phyloP scores from a whole-genome alignment of 2,113 vertebrate species.

The Puma concolor region DNA sequence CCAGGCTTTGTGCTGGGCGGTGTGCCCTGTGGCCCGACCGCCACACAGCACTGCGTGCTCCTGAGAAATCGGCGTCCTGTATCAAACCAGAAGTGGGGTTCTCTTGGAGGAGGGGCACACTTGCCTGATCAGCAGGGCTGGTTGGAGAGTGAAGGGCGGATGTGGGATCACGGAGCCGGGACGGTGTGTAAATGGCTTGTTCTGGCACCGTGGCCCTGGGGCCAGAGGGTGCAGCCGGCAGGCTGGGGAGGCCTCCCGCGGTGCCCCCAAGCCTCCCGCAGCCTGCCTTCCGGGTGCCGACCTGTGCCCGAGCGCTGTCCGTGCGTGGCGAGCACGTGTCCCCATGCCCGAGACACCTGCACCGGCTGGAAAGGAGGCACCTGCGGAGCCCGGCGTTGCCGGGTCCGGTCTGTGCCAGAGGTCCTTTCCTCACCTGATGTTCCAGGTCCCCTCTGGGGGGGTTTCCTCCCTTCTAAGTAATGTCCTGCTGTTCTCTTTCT shows the following conservation, averaged over 20 bases:
- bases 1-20: neutral
- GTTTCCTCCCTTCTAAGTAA: neutral
- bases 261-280: neutral
- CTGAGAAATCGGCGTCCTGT: neutral
- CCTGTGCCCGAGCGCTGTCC: neutral
- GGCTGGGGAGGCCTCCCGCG: neutral
- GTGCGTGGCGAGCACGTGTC: rapidly evolving
- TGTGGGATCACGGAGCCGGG: neutral
- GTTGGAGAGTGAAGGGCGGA: neutral
- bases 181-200: too few relatives aligned
- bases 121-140: neutral
- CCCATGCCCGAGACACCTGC: neutral
- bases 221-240: neutral
- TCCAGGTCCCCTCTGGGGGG: too few relatives aligned
- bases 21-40: neutral
- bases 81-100: neutral
- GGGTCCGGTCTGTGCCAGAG: neutral
- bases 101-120: neutral
- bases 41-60: neutral
- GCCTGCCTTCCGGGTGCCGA: neutral
- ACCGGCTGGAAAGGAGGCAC: neutral
- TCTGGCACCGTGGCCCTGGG: neutral
- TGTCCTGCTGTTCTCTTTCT: too few relatives aligned
- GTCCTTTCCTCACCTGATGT: neutral
- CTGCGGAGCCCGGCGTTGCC: neutral